phyloP scores from a whole-genome alignment of 2,113 vertebrate genomes.

The Eublepharis macularius region DNA sequence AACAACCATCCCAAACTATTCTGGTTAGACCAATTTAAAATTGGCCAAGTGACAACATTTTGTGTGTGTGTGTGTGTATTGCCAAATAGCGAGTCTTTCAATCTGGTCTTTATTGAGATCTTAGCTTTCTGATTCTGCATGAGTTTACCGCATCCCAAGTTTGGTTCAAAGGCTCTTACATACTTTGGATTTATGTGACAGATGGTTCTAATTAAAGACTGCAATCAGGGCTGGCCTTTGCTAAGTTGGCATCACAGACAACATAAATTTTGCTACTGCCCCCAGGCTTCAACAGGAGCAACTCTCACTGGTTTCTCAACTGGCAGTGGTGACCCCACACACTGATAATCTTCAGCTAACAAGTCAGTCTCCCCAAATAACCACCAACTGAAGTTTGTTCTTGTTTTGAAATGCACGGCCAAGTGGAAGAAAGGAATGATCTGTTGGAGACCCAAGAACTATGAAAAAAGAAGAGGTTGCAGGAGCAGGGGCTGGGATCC shows the following conservation, averaged over 20 bases:
- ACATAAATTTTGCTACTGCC: conserved; percentile 22
- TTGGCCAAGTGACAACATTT: background rate
- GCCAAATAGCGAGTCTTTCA: background rate
- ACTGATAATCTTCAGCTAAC: background rate
- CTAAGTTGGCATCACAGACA: conserved; percentile 15
- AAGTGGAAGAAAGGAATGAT: background rate
- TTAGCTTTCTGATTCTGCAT: background rate
- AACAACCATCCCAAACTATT: background rate
- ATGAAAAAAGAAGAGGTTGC: background rate
- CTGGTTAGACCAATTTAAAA: background rate
- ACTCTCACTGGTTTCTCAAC: background rate
- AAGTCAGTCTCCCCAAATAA: background rate
- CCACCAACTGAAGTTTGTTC: background rate
- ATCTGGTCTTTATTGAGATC: conserved; percentile 13
- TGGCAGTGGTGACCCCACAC: background rate
- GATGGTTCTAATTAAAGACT: conserved; percentile 54
- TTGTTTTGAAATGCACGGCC: background rate
- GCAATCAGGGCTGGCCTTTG: conserved; percentile 5
- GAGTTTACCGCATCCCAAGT: conserved; percentile 48
- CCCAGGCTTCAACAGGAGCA: conserved; percentile 1
- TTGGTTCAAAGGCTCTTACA: conserved; percentile 53
- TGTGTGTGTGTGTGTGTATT: background rate
- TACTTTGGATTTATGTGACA: conserved; percentile 39
- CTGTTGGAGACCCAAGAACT: background rate
- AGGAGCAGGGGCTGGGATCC: background rate